phyloP scores from a whole-genome alignment of 2,113 vertebrate genomes.

The Chloropsis cyanopogon region DNA sequence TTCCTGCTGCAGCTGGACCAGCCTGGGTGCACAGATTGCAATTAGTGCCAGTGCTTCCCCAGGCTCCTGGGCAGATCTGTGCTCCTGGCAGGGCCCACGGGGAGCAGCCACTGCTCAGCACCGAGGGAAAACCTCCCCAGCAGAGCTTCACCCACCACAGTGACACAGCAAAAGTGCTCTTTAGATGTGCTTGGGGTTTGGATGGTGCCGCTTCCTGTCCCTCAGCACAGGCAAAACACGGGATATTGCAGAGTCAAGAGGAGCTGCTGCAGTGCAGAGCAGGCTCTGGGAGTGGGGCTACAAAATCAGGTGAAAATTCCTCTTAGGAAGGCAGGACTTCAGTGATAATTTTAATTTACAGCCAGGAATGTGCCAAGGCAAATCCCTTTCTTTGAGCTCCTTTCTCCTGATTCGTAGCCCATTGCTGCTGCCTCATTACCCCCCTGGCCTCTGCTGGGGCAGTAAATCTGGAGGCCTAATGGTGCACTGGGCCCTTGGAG shows the following conservation, averaged over 20 bases:
- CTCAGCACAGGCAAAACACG: not conserved
- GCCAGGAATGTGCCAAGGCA: not conserved
- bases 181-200: not conserved
- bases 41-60: not conserved
- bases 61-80: not conserved
- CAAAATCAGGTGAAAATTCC: not conserved
- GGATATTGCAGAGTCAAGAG: not conserved
- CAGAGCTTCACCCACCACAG: not conserved
- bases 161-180: not conserved
- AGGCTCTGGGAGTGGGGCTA: not conserved
- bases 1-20: not conserved
- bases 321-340: not conserved
- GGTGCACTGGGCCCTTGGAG: constrained; percentile 31
- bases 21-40: not conserved
- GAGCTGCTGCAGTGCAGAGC: not conserved
- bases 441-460: not conserved
- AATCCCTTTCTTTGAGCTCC: not conserved
- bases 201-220: not conserved
- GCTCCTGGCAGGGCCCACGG: not conserved
- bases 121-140: not conserved
- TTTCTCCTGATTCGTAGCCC: not conserved
- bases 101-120: not conserved
- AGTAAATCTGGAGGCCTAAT: constrained; percentile 55
- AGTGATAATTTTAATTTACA: not conserved
- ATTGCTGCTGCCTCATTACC: constrained; percentile 20